Evolutionary conservation across 2,888 invertebrate genomes (phyloP).

Genomic region (Cistogaster globosa): DNA sequence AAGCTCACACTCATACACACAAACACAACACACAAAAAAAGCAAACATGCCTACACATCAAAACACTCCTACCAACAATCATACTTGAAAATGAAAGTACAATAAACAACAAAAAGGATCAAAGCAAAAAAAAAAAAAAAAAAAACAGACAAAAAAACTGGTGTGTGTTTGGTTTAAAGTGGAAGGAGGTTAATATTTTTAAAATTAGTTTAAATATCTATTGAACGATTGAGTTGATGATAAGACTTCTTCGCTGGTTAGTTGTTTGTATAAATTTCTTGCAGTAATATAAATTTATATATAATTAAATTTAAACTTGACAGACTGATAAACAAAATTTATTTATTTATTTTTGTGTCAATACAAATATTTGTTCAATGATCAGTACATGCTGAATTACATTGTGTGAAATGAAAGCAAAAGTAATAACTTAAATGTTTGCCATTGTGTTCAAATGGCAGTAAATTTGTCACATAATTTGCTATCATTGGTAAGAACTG

Average conservation of each 20-base stretch:
- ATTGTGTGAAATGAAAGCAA: not conserved
- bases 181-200: not conserved
- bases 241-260: conserved; percentile 29
- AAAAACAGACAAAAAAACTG: not conserved
- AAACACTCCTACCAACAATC: not conserved
- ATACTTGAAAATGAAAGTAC: not conserved
- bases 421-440: not conserved
- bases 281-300: conserved; percentile 56
- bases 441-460: not conserved
- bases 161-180: no score
- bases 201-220: conserved; percentile 43
- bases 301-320: conserved; percentile 64
- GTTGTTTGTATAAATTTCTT: conserved; percentile 34
- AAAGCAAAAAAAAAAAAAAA: not conserved
- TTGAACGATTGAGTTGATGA: conserved; percentile 46
- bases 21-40: no score
- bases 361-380: conserved; percentile 10
- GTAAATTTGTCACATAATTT: conserved; percentile 13
- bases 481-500: conserved; percentile 11
- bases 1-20: no score
- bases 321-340: conserved; percentile 38
- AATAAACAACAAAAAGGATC: no score
- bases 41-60: conserved; percentile 9
- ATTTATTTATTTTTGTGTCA: not conserved
- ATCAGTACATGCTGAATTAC: not conserved